These are phyloP conservation scores for Liolophura sinensis DNA, from an alignment of 1,140 invertebrate genomes.

Conservation along the genomic window DNA sequence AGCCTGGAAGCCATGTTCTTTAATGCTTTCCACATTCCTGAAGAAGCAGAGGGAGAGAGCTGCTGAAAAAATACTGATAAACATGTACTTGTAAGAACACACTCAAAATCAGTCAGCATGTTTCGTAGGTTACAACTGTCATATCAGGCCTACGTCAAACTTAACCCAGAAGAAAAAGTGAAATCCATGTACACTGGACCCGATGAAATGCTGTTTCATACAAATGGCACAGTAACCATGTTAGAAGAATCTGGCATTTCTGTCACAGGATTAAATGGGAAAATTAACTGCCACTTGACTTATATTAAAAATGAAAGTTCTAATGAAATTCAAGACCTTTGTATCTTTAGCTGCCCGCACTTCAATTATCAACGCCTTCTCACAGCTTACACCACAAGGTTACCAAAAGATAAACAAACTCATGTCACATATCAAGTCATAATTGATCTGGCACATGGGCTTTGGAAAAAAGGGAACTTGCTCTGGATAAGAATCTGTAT, in stretches of 20 bases:
- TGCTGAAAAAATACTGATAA: too few relatives aligned
- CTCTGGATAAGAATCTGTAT: neutral
- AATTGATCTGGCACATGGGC: neutral
- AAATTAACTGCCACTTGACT: neutral
- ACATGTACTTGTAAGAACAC: too few relatives aligned
- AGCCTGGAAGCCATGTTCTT: too few relatives aligned
- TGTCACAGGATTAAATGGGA: slow-evolving; percentile 1
- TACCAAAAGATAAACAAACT: too few relatives aligned
- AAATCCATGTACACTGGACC: neutral
- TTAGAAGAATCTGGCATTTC: slow-evolving; percentile 1
- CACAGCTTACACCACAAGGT: too few relatives aligned
- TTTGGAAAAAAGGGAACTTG: neutral
- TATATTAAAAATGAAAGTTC: neutral
- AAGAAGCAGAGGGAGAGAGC: too few relatives aligned
- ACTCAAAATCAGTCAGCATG: too few relatives aligned
- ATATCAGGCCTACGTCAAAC: neutral
- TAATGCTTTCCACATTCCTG: too few relatives aligned
- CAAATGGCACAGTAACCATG: neutral
- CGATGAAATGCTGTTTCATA: neutral
- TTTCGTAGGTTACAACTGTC: too few relatives aligned
- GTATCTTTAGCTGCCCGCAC: too few relatives aligned
- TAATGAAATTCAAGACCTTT: too few relatives aligned
- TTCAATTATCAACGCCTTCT: too few relatives aligned
- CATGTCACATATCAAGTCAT: slow-evolving; percentile 1
- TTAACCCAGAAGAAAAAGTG: neutral